A percentile compares a stretch with the other conserved stretches of the same genome.
Evolutionary conservation across 2,113 vertebrate genomes (phyloP).

Genomic region (Physeter macrocephalus): DNA sequence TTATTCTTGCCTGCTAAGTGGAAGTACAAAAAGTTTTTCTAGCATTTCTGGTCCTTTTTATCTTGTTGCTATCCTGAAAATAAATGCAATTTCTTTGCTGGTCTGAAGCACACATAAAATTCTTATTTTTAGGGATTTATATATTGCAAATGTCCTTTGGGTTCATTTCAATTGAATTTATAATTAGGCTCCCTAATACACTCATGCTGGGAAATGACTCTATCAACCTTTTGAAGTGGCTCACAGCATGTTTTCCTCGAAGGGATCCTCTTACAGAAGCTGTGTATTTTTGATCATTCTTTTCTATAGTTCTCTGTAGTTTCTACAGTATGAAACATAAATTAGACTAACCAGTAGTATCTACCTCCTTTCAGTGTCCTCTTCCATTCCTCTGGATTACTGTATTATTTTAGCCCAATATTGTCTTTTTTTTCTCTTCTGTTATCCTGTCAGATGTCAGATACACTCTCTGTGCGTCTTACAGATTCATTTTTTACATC

Average conservation of each 20-base stretch:
- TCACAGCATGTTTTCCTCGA: slow-evolving; percentile 9
- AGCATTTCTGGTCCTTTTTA: not conserved
- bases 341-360: not conserved
- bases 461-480: not conserved
- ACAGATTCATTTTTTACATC: not conserved
- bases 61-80: slow-evolving; percentile 22
- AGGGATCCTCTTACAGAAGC: not conserved
- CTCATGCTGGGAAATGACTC: not conserved
- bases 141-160: slow-evolving; percentile 30
- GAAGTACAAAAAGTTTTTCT: not conserved
- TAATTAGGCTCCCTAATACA: slow-evolving; percentile 38
- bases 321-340: not conserved
- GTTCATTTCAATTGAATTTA: slow-evolving; percentile 57
- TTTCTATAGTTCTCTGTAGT: not conserved
- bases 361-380: not conserved
- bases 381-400: not conserved
- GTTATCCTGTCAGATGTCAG: not conserved
- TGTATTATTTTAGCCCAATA: not conserved
- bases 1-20: not conserved
- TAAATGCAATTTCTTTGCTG: slow-evolving; percentile 18
- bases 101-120: not conserved
- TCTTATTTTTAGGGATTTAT: slow-evolving; percentile 29
- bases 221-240: slow-evolving; percentile 47
- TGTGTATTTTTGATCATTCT: slow-evolving; percentile 14
- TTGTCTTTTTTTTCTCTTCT: not conserved